phyloP scores from a whole-genome alignment of 2,113 vertebrate genomes.

The Deroptyus accipitrinus region DNA sequence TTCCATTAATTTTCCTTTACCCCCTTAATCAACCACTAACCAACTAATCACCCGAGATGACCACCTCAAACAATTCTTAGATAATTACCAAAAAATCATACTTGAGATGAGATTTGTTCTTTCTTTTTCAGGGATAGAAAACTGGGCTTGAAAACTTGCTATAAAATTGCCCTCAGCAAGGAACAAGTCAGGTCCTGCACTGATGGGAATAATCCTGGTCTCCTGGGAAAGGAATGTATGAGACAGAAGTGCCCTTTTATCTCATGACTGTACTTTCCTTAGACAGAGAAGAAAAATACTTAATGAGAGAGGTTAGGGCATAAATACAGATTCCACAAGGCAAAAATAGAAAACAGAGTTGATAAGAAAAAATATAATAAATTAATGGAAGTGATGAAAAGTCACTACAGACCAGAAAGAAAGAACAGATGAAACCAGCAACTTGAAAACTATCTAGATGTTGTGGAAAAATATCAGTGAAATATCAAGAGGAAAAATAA shows the following conservation, averaged over 20 bases:
- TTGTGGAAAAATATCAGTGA: conserved; percentile 17
- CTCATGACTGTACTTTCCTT: conserved; percentile 23
- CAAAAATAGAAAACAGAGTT: conserved; percentile 37
- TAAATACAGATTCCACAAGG: background rate
- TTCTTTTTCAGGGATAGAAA: background rate
- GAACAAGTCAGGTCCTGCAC: background rate
- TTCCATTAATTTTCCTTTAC: background rate
- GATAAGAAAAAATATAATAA: conserved; percentile 13
- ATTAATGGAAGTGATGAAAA: conserved; percentile 19
- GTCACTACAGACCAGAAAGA: background rate
- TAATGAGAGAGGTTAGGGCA: conserved; percentile 4
- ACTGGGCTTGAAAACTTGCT: background rate
- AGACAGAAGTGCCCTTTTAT: conserved; percentile 45
- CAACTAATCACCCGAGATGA: background rate
- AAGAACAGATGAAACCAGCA: background rate
- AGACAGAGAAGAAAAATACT: conserved; percentile 4
- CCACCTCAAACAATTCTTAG: background rate
- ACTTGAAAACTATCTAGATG: background rate
- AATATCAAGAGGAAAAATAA: conserved; percentile 5
- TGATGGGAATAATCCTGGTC: background rate
- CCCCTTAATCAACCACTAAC: background rate
- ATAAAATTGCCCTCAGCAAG: background rate
- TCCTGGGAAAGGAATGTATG: conserved; percentile 33
- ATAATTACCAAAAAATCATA: background rate
- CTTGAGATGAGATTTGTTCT: background rate